Percentiles rank a stretch among this genome's conserved stretches.
These are phyloP conservation scores for Luperina testacea DNA, from an alignment of 2,888 invertebrate species.

Conservation along the genomic window DNA sequence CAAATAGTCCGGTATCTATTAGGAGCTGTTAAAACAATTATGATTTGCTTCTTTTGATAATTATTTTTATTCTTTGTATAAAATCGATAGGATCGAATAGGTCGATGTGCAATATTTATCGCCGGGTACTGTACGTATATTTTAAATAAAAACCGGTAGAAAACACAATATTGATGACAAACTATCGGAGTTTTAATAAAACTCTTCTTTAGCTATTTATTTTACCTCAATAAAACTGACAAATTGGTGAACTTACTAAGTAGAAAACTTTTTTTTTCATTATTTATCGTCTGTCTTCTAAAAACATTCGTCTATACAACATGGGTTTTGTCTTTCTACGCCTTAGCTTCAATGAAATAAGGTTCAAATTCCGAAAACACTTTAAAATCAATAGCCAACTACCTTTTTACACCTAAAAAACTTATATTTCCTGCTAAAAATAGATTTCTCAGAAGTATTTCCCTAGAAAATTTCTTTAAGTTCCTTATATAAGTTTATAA, in stretches of 20 bases:
- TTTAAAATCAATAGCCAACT: not conserved
- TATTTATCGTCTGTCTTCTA: not conserved
- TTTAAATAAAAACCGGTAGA: not conserved
- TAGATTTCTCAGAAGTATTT: not conserved
- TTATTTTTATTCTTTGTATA: too few relatives aligned
- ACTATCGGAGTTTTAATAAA: conserved; percentile 30
- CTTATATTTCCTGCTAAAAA: conserved; percentile 12
- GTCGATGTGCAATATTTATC: too few relatives aligned
- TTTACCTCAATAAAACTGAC: conserved; percentile 28
- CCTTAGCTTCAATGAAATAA: not conserved
- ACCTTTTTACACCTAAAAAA: conserved; percentile 10
- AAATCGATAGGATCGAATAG: too few relatives aligned
- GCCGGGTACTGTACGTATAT: too few relatives aligned
- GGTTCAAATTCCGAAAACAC: conserved; percentile 6
- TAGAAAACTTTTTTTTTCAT: conserved; percentile 3
- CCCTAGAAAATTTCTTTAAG: not conserved
- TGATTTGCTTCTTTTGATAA: too few relatives aligned
- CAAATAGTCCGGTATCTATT: too few relatives aligned
- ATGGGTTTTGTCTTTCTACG: not conserved
- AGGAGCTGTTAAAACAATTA: too few relatives aligned
- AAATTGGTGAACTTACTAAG: conserved; percentile 22
- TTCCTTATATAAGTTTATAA: conserved; percentile 38
- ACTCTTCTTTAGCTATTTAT: conserved; percentile 19
- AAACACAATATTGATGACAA: conserved; percentile 10
- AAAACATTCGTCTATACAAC: not conserved